Base-by-base conservation (phyloP, 35 echinoderm and acorn worm species). In the Ophioderma brevispina region DNA sequence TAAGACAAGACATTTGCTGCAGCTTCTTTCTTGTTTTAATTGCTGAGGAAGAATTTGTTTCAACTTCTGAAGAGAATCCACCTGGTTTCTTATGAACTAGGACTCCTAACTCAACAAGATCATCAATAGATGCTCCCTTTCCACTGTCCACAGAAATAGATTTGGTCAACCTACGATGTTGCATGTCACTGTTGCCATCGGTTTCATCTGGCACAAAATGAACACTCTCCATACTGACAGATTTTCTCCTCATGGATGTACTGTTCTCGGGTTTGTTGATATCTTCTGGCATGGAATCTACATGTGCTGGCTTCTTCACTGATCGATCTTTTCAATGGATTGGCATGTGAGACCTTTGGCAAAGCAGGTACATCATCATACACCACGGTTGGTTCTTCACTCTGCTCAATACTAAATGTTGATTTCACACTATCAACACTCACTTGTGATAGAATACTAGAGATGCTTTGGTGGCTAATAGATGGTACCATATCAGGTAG, bases 61-160 rank as follows among this genome's bases (percentile, higher is more conserved):
- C 59, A 3, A 70, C 23, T 4, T 70, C 59, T 70, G 23, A 13
- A 15, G 59, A 13, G 28, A 4, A 70, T 13, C 59, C 28, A 30
- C 23, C 28, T 70, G 59, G 6, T 25, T 70, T 70, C 59, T 70
- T 70, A 30, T 70, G 23, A 25, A 70, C 59, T 15, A 70, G 59
- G n/a, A 70, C 59, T 70, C 59, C 59, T 25, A 70, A 15, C n/a
- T 8, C 15, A 13, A 59, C 21, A 32, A 96, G 78, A 81, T 96
- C 90, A 75, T 96, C 94, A 21, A 89, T 81, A 8, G 94, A 96
- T 3, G 76, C 40, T 8, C 94, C 94, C 32, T 64, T 89, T 36
- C 94, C 94, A 85, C 94, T 96, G 82, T 96, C 94, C 0, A 92
- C 17, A 13, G 94, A 96, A 14, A 93, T 81, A 32, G 94, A 93